Evolutionary conservation across 2,797 vertebrate genomes (phyloP).

Genomic region (Xenopus petersii): DNA sequence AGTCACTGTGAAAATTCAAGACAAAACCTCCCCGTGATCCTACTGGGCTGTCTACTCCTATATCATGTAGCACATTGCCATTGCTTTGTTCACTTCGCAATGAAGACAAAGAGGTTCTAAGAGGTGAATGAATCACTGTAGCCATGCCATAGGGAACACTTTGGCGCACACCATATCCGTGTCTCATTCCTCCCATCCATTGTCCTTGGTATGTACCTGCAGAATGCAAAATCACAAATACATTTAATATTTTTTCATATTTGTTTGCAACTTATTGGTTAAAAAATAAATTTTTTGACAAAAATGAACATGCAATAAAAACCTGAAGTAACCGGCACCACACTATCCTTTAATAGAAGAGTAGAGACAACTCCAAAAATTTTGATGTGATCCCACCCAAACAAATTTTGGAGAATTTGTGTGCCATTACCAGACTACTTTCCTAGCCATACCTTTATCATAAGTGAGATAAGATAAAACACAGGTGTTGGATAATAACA

Average conservation of each 20-base stretch:
- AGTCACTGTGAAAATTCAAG: constrained; percentile 91
- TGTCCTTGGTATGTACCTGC: constrained; percentile 98
- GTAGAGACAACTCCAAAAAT: too few species aligned
- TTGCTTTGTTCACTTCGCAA: constrained; percentile 96
- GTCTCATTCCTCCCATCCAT: constrained; percentile 97
- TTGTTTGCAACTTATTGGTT: too few species aligned
- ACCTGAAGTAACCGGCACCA: too few species aligned
- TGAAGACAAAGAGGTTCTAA: constrained; percentile 91
- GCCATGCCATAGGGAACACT: constrained; percentile 97
- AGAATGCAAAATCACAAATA: constrained; percentile 46
- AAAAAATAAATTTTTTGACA: too few species aligned
- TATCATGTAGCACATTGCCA: constrained; percentile 85
- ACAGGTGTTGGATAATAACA: too few species aligned
- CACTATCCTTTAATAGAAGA: too few species aligned
- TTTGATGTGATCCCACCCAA: too few species aligned
- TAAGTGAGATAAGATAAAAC: too few species aligned
- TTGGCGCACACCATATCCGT: constrained; percentile 94
- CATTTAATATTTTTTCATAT: neutral
- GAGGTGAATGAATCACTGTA: constrained; percentile 90
- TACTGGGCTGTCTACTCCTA: constrained; percentile 75
- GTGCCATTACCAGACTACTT: too few species aligned
- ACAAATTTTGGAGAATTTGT: too few species aligned
- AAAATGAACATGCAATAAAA: too few species aligned
- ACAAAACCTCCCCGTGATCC: constrained; percentile 94
- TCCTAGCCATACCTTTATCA: too few species aligned